phyloP scores from a whole-genome alignment of 2,113 vertebrate genomes.

The Mirza zaza region DNA sequence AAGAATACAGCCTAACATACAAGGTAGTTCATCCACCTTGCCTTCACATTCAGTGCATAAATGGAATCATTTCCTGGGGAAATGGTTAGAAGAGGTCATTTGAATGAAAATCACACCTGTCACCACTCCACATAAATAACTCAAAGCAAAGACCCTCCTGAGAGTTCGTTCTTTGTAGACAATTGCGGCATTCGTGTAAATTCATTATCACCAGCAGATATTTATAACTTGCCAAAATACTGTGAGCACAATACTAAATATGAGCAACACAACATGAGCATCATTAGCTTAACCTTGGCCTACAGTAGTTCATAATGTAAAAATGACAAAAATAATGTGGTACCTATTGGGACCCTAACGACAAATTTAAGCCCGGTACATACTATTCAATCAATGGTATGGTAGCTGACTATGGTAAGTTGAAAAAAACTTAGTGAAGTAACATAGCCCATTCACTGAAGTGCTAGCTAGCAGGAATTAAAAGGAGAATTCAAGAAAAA shows the following conservation, averaged over 20 bases:
- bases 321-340: background rate
- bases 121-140: background rate
- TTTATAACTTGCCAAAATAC: background rate
- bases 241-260: background rate
- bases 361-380: background rate
- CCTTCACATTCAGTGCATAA: background rate
- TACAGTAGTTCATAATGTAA: background rate
- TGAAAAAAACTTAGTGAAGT: conserved; percentile 33
- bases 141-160: background rate
- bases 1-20: background rate
- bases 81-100: background rate
- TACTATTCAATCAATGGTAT: background rate
- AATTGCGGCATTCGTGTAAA: background rate
- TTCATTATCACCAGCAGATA: background rate
- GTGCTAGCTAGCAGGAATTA: conserved; percentile 54
- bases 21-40: background rate
- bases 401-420: background rate
- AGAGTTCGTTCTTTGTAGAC: background rate
- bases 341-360: background rate
- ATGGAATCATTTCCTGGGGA: background rate
- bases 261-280: background rate
- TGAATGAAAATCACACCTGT: background rate
- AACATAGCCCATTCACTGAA: background rate
- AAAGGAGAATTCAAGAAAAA: conserved; percentile 32
- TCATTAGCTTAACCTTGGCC: background rate